phyloP scores from a whole-genome alignment of 2,797 vertebrate species.

The Propithecus deckenii region DNA sequence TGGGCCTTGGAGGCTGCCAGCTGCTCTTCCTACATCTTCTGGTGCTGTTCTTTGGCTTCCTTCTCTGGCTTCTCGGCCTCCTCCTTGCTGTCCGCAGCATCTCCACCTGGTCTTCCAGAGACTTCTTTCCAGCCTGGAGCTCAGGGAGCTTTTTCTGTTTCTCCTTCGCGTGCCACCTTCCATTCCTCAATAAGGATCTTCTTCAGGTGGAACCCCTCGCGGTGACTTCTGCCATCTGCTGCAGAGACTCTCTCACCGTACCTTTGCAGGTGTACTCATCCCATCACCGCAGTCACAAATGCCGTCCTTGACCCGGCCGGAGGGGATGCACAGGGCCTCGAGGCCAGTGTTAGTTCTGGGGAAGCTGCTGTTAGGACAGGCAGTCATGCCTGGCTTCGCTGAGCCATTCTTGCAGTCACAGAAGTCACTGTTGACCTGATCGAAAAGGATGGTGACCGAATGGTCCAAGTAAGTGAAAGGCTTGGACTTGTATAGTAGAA shows the following conservation, averaged over 20 bases:
- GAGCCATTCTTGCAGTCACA: slow-evolving; percentile 94
- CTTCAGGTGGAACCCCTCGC: slow-evolving; percentile 91
- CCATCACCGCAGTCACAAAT: slow-evolving; percentile 95
- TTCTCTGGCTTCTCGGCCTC: slow-evolving; percentile 91
- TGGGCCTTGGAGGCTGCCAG: too few relatives aligned
- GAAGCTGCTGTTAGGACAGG: slow-evolving; percentile 93
- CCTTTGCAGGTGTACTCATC: slow-evolving; percentile 94
- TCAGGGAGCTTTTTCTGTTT: slow-evolving; percentile 88
- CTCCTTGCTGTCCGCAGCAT: slow-evolving; percentile 89
- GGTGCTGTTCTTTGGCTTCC: slow-evolving; percentile 92
- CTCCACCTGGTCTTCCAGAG: slow-evolving; percentile 89
- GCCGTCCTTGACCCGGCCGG: slow-evolving; percentile 93
- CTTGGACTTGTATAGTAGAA: slow-evolving; percentile 92
- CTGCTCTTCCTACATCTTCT: slow-evolving; percentile 90
- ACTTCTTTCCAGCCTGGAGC: slow-evolving; percentile 87
- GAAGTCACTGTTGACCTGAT: slow-evolving; percentile 95
- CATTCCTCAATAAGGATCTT: slow-evolving; percentile 92
- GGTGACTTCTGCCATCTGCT: slow-evolving; percentile 91
- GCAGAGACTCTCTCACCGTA: slow-evolving; percentile 89
- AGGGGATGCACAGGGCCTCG: slow-evolving; percentile 89
- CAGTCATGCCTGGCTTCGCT: slow-evolving; percentile 90
- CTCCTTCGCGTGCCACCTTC: slow-evolving; percentile 88
- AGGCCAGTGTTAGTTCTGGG: slow-evolving; percentile 93
- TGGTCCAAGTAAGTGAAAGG: slow-evolving; percentile 94
- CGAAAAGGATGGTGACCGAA: slow-evolving; percentile 90